Percentiles rank a stretch among this genome's conserved stretches.
These are phyloP conservation scores for Columbina picui DNA, from an alignment of 2,113 vertebrate genomes.

Conservation along the genomic window DNA sequence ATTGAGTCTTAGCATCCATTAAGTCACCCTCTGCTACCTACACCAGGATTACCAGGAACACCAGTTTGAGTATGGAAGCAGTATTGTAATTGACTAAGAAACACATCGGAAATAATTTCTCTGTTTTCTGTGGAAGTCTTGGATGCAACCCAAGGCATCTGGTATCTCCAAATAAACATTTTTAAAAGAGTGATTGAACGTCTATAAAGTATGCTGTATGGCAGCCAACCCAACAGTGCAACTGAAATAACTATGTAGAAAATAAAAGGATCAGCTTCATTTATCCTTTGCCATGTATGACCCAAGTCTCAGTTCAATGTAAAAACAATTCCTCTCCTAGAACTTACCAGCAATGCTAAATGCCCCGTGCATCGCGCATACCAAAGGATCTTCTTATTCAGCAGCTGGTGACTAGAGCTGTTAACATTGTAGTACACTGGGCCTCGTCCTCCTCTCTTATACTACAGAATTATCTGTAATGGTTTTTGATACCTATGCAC, in stretches of 20 bases:
- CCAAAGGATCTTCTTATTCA: not conserved
- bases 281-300: not conserved
- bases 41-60: not conserved
- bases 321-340: not conserved
- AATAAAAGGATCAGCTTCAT: not conserved
- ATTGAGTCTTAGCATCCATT: not conserved
- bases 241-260: slow-evolving; percentile 24
- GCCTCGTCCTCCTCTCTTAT: not conserved
- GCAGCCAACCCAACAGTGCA: not conserved
- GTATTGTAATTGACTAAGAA: not conserved
- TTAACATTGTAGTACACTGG: not conserved
- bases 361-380: not conserved
- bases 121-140: slow-evolving; percentile 27
- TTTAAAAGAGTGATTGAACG: not conserved
- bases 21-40: slow-evolving; percentile 23
- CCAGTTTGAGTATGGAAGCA: not conserved
- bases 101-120: not conserved
- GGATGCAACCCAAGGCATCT: slow-evolving; percentile 52
- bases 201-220: not conserved
- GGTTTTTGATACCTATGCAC: not conserved
- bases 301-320: not conserved
- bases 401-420: not conserved
- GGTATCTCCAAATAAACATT: slow-evolving; percentile 47
- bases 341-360: not conserved
- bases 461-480: not conserved